Evolutionary conservation across 2,888 invertebrate species (phyloP), one percentile per base, ranked within the genome.

Genomic region (Hydropsyche betteni): DNA sequence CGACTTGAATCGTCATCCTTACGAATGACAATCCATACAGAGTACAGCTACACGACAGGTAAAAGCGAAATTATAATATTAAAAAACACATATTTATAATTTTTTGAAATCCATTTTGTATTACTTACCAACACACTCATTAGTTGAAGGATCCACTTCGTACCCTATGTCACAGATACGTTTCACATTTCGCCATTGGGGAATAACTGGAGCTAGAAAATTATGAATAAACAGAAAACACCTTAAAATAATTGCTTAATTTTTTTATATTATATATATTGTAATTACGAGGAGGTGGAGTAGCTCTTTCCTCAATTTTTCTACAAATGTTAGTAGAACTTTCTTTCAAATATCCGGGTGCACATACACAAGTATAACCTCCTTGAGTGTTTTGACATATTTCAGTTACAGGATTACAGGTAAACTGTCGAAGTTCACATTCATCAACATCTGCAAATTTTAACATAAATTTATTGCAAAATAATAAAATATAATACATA

Each of bases 371-470:
- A 5, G 88, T 84, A 83, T 94, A 96, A 4, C 95, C 95, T 0
- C 98, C 98, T 0, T 93, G 93, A 0, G 93, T 91, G 83, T 98
- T 98, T 36, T 92, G 89, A 82, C 98, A 98, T 2, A 89, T 86
- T 80, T 91, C 90, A 0, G 88, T 86, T 0, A 86, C 82, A 0
- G 84, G 83, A 0, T 86, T 88, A 81, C 93, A 93, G 34, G 86
- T 84, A 81, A 92, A 88, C 3, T 84, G 83, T 55, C 89, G 89
- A 51, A 89, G 88, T 0, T 85, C 83, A 81, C 95, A 95, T 83
- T 95, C 95, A 82, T 95, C 91, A 75, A 94, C 89, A 82, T 95
- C 95, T 94, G 84, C 81, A 76, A 80, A 75, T 71, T n/a, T 70
- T 72, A 16, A 38, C 72, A 69, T 70, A 50, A 50, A 69, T 69